These are phyloP conservation scores for Acanthiza pusilla DNA, from an alignment of 2,797 vertebrate genomes.

Conservation along the genomic window DNA sequence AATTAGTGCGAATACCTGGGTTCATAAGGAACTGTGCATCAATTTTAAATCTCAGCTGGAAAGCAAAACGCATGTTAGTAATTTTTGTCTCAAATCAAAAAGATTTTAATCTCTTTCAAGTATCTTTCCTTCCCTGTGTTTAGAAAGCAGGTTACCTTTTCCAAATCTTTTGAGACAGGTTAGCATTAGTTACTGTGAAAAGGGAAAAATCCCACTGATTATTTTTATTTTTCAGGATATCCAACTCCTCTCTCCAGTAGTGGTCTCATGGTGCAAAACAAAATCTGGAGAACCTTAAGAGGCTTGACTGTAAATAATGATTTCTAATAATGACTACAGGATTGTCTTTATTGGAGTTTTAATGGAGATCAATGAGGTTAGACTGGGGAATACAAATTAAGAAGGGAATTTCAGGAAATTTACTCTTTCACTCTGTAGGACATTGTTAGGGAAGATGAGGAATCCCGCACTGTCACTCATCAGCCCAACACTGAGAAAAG, in stretches of 20 bases:
- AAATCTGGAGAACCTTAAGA: background rate
- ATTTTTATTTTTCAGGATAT: background rate
- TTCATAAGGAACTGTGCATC: background rate
- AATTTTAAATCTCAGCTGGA: conserved; percentile 14
- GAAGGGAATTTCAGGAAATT: background rate
- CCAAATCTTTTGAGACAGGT: background rate
- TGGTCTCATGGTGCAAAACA: background rate
- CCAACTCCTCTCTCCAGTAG: background rate
- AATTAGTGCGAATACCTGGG: background rate
- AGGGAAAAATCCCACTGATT: background rate
- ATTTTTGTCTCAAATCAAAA: background rate
- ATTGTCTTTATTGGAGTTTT: background rate
- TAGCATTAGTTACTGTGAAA: background rate
- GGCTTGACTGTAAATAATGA: background rate
- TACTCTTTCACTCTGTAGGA: background rate
- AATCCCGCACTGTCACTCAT: background rate
- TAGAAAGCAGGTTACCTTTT: background rate
- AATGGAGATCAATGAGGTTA: background rate
- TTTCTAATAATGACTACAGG: background rate
- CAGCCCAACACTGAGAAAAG: background rate
- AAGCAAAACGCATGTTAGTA: background rate
- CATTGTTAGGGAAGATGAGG: background rate
- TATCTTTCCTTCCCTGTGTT: background rate
- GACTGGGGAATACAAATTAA: background rate
- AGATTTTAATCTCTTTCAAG: background rate